These are phyloP conservation scores for Schizopygopsis pylzovi DNA, from an alignment of 2,797 vertebrate species.

Conservation along the genomic window DNA sequence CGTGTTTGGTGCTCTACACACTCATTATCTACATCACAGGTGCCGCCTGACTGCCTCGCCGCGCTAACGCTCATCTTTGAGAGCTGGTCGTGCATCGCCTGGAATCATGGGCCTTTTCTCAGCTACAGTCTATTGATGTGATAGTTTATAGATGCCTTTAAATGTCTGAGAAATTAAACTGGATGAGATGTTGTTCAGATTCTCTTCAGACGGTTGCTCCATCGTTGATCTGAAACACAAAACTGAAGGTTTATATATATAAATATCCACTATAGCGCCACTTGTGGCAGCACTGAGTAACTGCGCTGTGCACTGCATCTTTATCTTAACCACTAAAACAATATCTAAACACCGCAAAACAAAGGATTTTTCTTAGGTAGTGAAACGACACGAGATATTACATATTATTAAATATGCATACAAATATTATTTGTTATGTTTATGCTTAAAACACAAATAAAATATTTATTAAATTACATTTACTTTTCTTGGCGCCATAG, in stretches of 20 bases:
- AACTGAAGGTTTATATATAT: neutral
- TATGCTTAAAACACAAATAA: too few species aligned
- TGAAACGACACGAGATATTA: neutral
- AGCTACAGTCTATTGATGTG: neutral
- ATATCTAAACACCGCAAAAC: neutral
- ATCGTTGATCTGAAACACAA: neutral
- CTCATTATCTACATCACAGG: constrained; percentile 82
- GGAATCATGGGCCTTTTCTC: constrained; percentile 74
- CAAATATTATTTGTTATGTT: too few species aligned
- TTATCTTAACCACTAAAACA: neutral
- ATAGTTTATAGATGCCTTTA: neutral
- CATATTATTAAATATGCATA: too few species aligned
- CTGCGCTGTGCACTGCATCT: neutral
- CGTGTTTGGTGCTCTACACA: constrained; percentile 76
- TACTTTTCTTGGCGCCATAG: too few species aligned
- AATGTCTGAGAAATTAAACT: neutral
- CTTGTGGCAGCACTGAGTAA: neutral
- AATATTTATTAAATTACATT: too few species aligned
- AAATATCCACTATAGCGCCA: neutral
- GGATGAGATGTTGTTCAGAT: neutral
- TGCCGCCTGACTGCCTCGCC: constrained; percentile 72
- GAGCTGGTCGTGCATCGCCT: constrained; percentile 72
- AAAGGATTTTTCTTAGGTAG: neutral
- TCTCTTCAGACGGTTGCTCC: neutral
- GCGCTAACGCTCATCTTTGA: constrained; percentile 75